Conservation (phyloP, 2,888 invertebrate genomes). For the Lottia scabra region DNA sequence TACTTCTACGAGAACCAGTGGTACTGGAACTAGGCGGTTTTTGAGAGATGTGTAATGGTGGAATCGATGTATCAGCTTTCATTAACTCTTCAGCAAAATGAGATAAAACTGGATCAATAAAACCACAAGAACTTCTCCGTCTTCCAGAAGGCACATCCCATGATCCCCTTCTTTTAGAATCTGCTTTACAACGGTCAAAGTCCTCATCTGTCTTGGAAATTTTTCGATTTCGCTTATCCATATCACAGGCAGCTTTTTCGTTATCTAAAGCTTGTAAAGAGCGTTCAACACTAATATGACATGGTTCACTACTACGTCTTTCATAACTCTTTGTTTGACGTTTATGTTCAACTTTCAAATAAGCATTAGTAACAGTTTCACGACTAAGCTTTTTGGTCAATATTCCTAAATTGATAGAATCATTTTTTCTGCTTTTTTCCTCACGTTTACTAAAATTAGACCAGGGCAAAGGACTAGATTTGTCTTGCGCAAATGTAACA, state of each 20-base stretch:
- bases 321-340: conserved; percentile 41
- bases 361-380: conserved; percentile 57
- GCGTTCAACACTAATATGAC: conserved; percentile 42
- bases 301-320: conserved; percentile 58
- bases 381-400: conserved; percentile 36
- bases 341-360: conserved; percentile 48
- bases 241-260: conserved; percentile 29
- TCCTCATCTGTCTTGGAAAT: conserved; percentile 52
- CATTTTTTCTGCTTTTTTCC: not conserved
- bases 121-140: conserved; percentile 49
- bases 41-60: conserved; percentile 44
- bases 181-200: conserved; percentile 40
- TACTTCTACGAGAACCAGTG: conserved; percentile 53
- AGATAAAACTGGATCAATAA: conserved; percentile 58
- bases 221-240: conserved; percentile 33
- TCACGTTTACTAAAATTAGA: not conserved
- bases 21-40: conserved; percentile 46
- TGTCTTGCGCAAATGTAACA: not conserved
- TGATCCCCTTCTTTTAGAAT: conserved; percentile 41
- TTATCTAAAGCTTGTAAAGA: conserved; percentile 33
- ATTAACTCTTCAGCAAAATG: conserved; percentile 63
- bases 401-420: conserved; percentile 11
- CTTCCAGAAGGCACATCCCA: conserved; percentile 37
- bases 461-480: not conserved
- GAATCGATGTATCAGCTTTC: conserved; percentile 54